These are phyloP conservation scores for Aphodius sticticus DNA, from an alignment of 2,888 invertebrate genomes.

Conservation along the genomic window DNA sequence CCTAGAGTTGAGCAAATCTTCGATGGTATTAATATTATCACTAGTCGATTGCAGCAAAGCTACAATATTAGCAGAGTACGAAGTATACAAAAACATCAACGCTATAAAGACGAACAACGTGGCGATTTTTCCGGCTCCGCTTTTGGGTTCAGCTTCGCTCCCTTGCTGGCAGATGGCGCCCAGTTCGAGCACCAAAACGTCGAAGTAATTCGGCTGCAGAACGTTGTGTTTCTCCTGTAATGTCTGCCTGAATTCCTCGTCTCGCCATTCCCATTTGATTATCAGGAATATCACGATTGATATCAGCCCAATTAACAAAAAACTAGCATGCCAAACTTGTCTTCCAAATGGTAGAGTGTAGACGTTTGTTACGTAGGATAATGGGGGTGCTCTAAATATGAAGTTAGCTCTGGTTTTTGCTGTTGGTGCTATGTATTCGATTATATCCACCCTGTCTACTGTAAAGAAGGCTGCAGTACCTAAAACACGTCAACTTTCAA, in stretches of 20 bases:
- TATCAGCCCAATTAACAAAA: slow-evolving; percentile 47
- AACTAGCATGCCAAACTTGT: slow-evolving; percentile 69
- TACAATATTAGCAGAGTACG: slow-evolving; percentile 74
- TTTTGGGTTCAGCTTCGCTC: slow-evolving; percentile 57
- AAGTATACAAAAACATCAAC: slow-evolving; percentile 68
- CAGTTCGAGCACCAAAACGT: slow-evolving; percentile 57
- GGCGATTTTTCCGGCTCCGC: slow-evolving; percentile 59
- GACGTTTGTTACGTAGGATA: slow-evolving; percentile 72
- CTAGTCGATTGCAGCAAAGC: slow-evolving; percentile 71
- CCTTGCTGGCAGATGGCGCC: slow-evolving; percentile 63
- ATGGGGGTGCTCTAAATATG: slow-evolving; percentile 72
- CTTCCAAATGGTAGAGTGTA: slow-evolving; percentile 71
- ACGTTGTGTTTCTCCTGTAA: slow-evolving; percentile 15
- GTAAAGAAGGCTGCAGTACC: slow-evolving; percentile 59
- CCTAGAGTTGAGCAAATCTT: slow-evolving; percentile 66
- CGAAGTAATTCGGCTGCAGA: slow-evolving; percentile 47
- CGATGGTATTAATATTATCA: slow-evolving; percentile 63
- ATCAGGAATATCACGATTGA: slow-evolving; percentile 47
- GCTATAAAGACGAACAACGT: slow-evolving; percentile 52
- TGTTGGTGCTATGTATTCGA: slow-evolving; percentile 67
- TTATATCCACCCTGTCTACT: slow-evolving; percentile 51
- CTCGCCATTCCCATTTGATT: slow-evolving; percentile 52
- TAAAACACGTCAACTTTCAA: slow-evolving; percentile 39
- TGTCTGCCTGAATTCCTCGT: slow-evolving; percentile 42
- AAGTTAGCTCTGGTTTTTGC: slow-evolving; percentile 65